Evolutionary conservation across 2,888 invertebrate genomes (phyloP).

Genomic region (Geophilus truncorum): DNA sequence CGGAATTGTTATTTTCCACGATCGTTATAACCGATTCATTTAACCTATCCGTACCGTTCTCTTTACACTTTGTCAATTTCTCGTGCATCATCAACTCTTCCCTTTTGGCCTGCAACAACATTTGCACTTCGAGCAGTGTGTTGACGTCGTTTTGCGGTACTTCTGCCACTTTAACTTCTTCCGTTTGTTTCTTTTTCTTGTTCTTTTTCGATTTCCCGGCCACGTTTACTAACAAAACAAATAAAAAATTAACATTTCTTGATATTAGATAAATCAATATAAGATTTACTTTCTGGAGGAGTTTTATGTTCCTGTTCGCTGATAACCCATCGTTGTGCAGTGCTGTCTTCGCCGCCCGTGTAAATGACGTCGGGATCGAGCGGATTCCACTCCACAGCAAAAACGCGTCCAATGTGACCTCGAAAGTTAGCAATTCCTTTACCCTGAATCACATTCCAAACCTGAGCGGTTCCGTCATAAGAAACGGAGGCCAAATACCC

Average conservation of each 20-base stretch:
- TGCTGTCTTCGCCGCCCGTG: conserved; percentile 63
- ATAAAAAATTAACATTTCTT: neutral
- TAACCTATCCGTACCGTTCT: neutral
- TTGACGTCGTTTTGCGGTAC: neutral
- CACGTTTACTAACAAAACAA: neutral
- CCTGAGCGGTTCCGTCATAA: conserved; percentile 64
- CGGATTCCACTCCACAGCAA: conserved; percentile 63
- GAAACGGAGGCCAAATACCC: conserved; percentile 63
- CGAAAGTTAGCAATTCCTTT: conserved; percentile 58
- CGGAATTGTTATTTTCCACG: neutral
- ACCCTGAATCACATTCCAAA: conserved; percentile 60
- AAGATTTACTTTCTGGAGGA: neutral
- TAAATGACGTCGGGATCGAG: conserved; percentile 58
- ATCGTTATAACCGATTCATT: neutral
- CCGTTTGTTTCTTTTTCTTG: conserved; percentile 3
- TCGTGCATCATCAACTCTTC: conserved; percentile 21
- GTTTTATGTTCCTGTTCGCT: conserved; percentile 47
- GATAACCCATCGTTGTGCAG: conserved; percentile 62
- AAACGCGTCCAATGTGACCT: conserved; percentile 55
- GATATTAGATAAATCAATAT: neutral
- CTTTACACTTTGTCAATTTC: conserved; percentile 6
- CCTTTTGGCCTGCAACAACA: neutral
- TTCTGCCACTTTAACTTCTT: neutral
- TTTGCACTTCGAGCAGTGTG: conserved; percentile 17
- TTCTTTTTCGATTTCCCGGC: neutral